Percentiles rank a stretch among this genome's conserved stretches.
phyloP scores from a whole-genome alignment of 2,888 invertebrate species.

The Nymphalis c-album region DNA sequence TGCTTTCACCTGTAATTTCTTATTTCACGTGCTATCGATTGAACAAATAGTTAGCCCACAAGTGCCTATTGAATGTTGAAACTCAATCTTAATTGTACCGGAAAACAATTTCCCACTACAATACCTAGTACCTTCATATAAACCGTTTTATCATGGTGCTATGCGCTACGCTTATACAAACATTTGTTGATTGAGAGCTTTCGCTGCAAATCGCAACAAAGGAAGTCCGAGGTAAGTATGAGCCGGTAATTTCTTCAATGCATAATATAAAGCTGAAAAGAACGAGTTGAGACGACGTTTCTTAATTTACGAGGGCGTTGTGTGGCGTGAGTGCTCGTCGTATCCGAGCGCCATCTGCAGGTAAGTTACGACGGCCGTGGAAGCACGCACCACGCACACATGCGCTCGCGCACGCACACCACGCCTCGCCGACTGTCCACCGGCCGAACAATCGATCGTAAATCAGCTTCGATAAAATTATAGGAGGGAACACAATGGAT shows the following conservation, averaged over 20 bases:
- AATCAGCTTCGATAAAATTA: slow-evolving; percentile 82
- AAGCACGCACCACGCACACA: slow-evolving; percentile 57
- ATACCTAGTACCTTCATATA: slow-evolving; percentile 58
- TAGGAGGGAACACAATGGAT: slow-evolving; percentile 81
- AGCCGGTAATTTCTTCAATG: slow-evolving; percentile 36
- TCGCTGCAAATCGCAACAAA: slow-evolving; percentile 41
- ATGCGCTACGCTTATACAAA: slow-evolving; percentile 55
- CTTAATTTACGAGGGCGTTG: slow-evolving; percentile 76
- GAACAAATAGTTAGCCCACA: slow-evolving; percentile 42
- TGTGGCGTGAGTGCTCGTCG: slow-evolving; percentile 58
- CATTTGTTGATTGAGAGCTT: slow-evolving; percentile 53
- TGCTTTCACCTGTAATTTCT: slow-evolving; percentile 49
- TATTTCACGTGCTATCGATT: slow-evolving; percentile 50
- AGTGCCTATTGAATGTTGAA: slow-evolving; percentile 67
- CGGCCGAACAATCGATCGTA: slow-evolving; percentile 81
- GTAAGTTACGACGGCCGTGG: slow-evolving; percentile 55
- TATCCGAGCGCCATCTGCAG: slow-evolving; percentile 73
- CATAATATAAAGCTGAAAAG: slow-evolving; percentile 65
- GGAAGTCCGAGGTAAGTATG: slow-evolving; percentile 31
- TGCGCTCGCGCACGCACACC: slow-evolving; percentile 70
- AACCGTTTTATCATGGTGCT: slow-evolving; percentile 60
- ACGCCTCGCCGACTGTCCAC: slow-evolving; percentile 70
- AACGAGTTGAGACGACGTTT: slow-evolving; percentile 65
- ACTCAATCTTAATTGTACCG: slow-evolving; percentile 74
- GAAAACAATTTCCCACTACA: slow-evolving; percentile 71